A percentile compares a stretch with the other conserved stretches of the same genome.
These are phyloP conservation scores for Erethizon dorsatum DNA, from an alignment of 2,797 vertebrate species.

Conservation along the genomic window DNA sequence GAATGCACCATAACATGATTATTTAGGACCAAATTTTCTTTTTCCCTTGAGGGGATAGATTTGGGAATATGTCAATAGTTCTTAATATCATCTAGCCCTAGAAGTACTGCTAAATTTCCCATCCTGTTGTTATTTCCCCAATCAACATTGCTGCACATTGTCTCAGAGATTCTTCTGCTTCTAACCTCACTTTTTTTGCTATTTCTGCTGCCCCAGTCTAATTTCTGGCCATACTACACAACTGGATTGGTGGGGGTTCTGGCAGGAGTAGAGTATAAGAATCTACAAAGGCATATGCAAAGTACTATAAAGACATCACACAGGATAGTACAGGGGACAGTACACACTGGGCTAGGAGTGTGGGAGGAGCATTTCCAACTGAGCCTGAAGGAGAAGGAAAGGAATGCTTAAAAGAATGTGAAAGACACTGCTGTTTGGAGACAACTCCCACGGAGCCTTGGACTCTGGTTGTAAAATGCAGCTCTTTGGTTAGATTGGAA, in stretches of 20 bases:
- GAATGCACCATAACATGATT: neutral
- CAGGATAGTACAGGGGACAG: neutral
- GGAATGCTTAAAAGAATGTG: neutral
- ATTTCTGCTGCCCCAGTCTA: neutral
- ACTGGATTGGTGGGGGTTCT: neutral
- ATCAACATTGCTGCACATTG: neutral
- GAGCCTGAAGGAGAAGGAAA: neutral
- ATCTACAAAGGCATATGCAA: neutral
- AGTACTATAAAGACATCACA: neutral
- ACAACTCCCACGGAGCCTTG: neutral
- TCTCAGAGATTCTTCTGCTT: neutral
- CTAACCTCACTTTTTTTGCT: neutral
- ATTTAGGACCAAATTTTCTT: neutral
- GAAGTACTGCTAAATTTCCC: neutral
- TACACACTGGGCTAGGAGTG: rapidly evolving
- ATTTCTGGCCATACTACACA: neutral
- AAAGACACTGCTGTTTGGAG: neutral
- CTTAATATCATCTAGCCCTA: neutral
- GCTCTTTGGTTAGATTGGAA: neutral
- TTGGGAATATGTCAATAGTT: neutral
- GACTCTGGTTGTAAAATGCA: neutral
- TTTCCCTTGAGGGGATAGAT: neutral
- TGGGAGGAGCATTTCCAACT: neutral
- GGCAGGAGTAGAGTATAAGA: neutral
- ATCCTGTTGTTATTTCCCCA: neutral